These are phyloP conservation scores for Pagetopsis macropterus DNA, from an alignment of 2,797 vertebrate genomes.

Conservation along the genomic window DNA sequence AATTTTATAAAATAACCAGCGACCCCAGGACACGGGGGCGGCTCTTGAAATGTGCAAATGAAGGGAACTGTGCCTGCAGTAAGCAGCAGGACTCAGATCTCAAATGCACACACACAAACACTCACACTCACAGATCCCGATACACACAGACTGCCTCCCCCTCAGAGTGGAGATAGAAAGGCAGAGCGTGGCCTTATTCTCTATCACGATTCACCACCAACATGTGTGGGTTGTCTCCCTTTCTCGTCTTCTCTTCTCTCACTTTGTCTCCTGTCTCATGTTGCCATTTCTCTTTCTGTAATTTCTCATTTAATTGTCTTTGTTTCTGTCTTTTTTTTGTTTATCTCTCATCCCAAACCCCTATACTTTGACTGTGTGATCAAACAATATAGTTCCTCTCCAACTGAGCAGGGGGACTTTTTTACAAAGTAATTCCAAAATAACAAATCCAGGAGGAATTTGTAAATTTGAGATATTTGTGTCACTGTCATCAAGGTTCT, in stretches of 20 bases:
- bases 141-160: constrained; percentile 41
- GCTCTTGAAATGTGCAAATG: constrained; percentile 54
- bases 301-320: constrained; percentile 26
- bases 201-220: constrained; percentile 44
- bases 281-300: constrained; percentile 21
- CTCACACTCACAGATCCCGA: neutral
- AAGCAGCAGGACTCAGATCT: constrained; percentile 36
- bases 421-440: neutral
- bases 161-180: constrained; percentile 54
- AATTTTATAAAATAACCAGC: constrained; percentile 49
- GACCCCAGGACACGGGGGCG: constrained; percentile 35
- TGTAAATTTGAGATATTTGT: neutral
- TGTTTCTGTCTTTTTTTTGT: neutral
- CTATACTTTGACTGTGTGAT: constrained; percentile 7
- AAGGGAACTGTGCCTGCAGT: constrained; percentile 41
- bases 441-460: no score
- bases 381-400: constrained; percentile 1
- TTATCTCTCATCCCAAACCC: neutral
- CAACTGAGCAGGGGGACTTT: neutral
- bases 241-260: constrained; percentile 26
- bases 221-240: constrained; percentile 47
- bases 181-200: constrained; percentile 44
- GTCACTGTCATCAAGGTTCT: neutral
- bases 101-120: neutral
- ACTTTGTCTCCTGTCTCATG: constrained; percentile 14